phyloP scores from a whole-genome alignment of 2,797 vertebrate species.

The Limnodromus scolopaceus region DNA sequence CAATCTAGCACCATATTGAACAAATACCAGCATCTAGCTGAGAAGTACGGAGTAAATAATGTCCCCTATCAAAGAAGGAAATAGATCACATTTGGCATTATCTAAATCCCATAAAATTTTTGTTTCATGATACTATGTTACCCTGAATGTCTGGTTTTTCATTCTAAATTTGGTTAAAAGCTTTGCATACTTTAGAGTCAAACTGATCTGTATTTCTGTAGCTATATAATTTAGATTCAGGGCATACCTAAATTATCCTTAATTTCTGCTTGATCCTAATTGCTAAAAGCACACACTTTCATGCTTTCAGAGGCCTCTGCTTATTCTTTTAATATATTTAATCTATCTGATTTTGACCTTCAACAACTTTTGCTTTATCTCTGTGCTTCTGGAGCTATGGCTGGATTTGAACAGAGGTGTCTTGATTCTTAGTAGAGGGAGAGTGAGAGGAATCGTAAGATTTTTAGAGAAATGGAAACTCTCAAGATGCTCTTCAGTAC shows the following conservation, averaged over 20 bases:
- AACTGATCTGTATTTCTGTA: background rate
- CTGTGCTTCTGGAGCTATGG: background rate
- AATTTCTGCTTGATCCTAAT: background rate
- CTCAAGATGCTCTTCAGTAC: background rate
- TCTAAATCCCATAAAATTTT: background rate
- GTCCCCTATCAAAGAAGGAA: background rate
- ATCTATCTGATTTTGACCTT: background rate
- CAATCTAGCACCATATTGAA: background rate
- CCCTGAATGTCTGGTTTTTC: background rate
- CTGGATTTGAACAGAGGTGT: background rate
- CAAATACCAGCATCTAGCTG: background rate
- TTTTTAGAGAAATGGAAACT: background rate
- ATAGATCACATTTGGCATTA: background rate
- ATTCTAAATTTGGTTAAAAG: background rate
- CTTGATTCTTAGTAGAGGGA: background rate
- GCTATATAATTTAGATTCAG: background rate
- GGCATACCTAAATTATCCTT: background rate
- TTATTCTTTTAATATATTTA: background rate
- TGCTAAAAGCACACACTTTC: background rate
- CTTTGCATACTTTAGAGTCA: background rate
- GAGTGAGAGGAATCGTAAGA: background rate
- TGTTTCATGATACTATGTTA: background rate
- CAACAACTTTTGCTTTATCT: background rate
- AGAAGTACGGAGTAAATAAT: background rate
- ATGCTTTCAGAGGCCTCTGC: background rate